Conservation (phyloP, 2,888 invertebrate species). For the Acanthosepion pharaonis region DNA sequence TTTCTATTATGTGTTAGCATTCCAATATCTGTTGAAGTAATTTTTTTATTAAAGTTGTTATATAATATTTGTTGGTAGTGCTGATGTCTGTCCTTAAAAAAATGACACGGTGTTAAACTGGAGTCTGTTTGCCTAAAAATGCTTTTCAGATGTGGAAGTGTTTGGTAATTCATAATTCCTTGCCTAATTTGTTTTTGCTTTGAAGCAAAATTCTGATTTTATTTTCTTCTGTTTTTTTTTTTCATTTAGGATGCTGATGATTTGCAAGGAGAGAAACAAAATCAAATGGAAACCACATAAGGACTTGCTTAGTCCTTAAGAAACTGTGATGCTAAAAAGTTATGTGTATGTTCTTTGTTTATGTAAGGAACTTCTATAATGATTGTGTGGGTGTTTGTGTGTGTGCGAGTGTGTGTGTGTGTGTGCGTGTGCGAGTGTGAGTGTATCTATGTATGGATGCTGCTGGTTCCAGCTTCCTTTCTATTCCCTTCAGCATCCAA, state of each 20-base stretch:
- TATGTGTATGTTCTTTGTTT: not conserved
- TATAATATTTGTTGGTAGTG: no score
- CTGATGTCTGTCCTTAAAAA: no score
- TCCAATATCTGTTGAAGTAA: no score
- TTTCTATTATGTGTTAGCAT: no score
- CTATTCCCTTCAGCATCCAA: not conserved
- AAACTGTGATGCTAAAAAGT: not conserved
- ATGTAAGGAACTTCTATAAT: not conserved
- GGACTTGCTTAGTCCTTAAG: not conserved
- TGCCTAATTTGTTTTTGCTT: no score
- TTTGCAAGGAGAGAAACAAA: not conserved
- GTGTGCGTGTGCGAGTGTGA: not conserved
- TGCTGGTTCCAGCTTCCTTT: not conserved
- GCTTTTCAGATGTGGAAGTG: no score
- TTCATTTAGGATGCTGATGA: not conserved
- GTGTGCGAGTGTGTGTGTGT: no score
- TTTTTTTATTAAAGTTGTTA: no score
- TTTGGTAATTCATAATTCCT: no score
- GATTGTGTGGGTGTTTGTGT: not conserved
- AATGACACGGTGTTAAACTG: no score
- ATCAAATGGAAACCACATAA: not conserved
- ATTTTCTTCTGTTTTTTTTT: not conserved
- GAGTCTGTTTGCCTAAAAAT: no score
- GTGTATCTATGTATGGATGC: not conserved
- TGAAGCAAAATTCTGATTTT: not conserved